Conservation (phyloP, 2,797 vertebrate genomes). For the Calcarius lapponicus region DNA sequence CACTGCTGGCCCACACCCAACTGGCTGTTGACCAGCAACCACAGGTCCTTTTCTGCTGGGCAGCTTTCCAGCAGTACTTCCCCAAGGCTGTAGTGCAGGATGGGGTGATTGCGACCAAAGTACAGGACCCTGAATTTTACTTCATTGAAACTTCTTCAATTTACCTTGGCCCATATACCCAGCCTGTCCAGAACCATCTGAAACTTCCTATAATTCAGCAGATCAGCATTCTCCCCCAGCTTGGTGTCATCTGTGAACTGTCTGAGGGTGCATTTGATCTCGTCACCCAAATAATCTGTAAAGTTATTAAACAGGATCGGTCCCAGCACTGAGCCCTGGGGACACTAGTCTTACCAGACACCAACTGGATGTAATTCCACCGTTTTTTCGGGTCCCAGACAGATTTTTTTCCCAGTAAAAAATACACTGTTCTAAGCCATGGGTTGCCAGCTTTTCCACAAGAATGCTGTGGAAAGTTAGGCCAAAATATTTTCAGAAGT, state of each 20-base stretch:
- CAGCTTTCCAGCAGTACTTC: not conserved
- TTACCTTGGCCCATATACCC: not conserved
- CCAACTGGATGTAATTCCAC: not conserved
- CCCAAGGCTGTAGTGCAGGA: not conserved
- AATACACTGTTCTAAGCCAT: not conserved
- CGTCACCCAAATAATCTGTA: not conserved
- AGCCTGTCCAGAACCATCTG: not conserved
- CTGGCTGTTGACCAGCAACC: not conserved
- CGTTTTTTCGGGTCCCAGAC: not conserved
- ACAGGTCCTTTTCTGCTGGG: not conserved
- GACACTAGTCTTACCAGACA: not conserved
- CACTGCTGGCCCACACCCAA: too few species aligned
- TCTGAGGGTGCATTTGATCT: not conserved
- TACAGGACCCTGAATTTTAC: not conserved
- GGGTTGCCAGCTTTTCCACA: not conserved
- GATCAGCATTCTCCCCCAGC: not conserved
- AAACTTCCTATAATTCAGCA: not conserved
- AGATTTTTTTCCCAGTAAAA: not conserved
- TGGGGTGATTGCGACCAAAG: not conserved
- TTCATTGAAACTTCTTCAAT: not conserved
- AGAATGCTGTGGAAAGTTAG: not conserved
- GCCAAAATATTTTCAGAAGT: not conserved
- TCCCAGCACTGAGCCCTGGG: not conserved
- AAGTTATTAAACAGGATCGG: not conserved
- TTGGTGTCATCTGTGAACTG: not conserved